Evolutionary conservation across 2,888 invertebrate genomes (phyloP).

Genomic region (Masnerella sp.): DNA sequence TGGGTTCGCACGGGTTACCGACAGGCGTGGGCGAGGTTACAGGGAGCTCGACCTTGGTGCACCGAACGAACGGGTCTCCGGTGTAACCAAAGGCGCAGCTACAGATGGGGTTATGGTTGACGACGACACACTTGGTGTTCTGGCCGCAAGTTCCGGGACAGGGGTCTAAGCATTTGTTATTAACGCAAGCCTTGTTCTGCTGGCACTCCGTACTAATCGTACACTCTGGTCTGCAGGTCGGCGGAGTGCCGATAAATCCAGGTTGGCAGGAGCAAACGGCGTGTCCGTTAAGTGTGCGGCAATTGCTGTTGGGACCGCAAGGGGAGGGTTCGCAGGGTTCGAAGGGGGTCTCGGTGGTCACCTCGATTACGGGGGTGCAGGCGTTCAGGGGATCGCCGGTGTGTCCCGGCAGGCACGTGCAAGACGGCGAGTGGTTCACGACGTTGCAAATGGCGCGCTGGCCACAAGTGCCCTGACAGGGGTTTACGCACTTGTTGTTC

Average conservation of each 20-base stretch:
- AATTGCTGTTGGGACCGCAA: slow-evolving; percentile 91
- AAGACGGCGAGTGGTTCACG: slow-evolving; percentile 89
- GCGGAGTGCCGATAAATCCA: slow-evolving; percentile 87
- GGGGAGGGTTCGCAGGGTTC: slow-evolving; percentile 89
- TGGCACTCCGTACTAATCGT: slow-evolving; percentile 90
- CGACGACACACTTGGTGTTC: slow-evolving; percentile 89
- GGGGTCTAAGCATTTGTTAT: slow-evolving; percentile 88
- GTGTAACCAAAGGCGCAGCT: slow-evolving; percentile 87
- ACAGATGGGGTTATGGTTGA: slow-evolving; percentile 92
- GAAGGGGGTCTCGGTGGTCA: slow-evolving; percentile 65
- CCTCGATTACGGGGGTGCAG: slow-evolving; percentile 74
- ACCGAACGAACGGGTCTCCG: slow-evolving; percentile 88
- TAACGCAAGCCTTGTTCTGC: slow-evolving; percentile 88
- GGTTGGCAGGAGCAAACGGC: slow-evolving; percentile 89
- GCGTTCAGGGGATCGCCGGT: slow-evolving; percentile 86
- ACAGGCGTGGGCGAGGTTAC: slow-evolving; percentile 62
- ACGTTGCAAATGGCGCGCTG: slow-evolving; percentile 88
- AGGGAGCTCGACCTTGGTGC: slow-evolving; percentile 80
- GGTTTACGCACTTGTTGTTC: slow-evolving; percentile 91
- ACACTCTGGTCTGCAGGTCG: slow-evolving; percentile 89
- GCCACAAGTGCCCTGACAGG: slow-evolving; percentile 90
- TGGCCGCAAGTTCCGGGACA: slow-evolving; percentile 89
- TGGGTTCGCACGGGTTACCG: slow-evolving; percentile 86
- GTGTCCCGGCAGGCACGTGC: slow-evolving; percentile 87
- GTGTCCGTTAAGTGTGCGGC: slow-evolving; percentile 86